phyloP scores from a whole-genome alignment of 1,140 invertebrate genomes.

The Protaetia brevitarsis region DNA sequence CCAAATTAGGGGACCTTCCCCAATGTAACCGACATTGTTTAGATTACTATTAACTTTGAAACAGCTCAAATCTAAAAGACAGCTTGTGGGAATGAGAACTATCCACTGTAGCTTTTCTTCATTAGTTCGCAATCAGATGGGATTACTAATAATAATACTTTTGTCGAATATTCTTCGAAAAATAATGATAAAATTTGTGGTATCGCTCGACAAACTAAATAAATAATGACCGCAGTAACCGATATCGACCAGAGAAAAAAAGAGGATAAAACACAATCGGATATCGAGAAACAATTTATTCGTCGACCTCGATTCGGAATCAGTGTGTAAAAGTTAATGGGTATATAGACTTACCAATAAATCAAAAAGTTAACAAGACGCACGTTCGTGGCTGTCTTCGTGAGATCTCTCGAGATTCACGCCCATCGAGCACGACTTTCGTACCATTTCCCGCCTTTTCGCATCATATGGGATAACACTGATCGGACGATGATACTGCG shows the following conservation, averaged over 20 bases:
- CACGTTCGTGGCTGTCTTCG: constrained; percentile 40
- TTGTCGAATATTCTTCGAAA: no score
- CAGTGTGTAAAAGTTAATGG: constrained; percentile 23
- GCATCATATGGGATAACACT: constrained; percentile 22
- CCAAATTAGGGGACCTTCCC: no score
- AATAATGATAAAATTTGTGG: no score
- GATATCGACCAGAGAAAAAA: no score
- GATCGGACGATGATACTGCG: constrained; percentile 13
- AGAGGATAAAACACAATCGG: not conserved
- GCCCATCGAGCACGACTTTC: constrained; percentile 27
- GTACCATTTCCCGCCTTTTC: constrained; percentile 26
- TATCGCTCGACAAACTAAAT: not conserved
- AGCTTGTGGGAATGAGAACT: no score
- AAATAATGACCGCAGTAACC: not conserved
- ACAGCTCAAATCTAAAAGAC: no score
- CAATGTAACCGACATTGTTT: no score
- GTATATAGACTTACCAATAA: constrained; percentile 34
- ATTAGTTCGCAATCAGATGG: no score
- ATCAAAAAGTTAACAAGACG: constrained; percentile 48
- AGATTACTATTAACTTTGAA: no score
- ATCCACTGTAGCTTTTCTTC: no score
- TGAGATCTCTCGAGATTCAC: constrained; percentile 36
- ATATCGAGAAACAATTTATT: constrained; percentile 13
- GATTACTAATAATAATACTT: no score
- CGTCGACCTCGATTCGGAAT: constrained; percentile 12